Evolutionary conservation across 2,113 vertebrate species (phyloP).

Genomic region (Pteruthius melanotis): DNA sequence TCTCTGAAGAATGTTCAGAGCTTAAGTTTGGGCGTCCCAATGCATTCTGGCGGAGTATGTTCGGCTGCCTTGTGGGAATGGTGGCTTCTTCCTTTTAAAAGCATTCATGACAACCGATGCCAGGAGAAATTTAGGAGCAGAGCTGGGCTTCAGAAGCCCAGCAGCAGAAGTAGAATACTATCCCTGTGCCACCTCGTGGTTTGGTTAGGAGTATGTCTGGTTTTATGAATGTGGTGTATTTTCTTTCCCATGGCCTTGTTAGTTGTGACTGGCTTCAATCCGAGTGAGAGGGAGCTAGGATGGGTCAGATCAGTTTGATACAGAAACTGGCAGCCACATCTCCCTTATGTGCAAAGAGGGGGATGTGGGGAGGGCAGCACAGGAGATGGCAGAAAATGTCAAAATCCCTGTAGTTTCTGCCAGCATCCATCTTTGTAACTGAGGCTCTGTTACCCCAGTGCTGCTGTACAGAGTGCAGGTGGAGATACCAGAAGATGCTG

Average conservation of each 20-base stretch:
- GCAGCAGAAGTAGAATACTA: background rate
- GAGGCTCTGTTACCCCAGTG: background rate
- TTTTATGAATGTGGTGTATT: background rate
- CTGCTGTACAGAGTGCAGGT: background rate
- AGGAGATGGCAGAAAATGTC: background rate
- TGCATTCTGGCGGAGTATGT: background rate
- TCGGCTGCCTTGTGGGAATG: background rate
- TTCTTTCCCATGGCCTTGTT: background rate
- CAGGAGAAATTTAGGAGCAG: background rate
- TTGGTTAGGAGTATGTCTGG: background rate
- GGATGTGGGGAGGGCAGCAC: background rate
- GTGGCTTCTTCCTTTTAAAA: background rate
- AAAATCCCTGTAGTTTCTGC: background rate
- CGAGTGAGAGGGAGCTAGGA: background rate
- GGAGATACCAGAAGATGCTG: background rate
- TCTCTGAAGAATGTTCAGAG: background rate
- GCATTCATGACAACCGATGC: background rate
- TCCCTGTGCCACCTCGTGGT: background rate
- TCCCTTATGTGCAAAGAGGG: background rate
- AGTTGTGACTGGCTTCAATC: background rate
- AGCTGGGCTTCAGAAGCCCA: background rate
- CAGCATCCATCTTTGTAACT: rapidly evolving
- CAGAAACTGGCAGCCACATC: background rate
- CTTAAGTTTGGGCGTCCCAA: background rate
- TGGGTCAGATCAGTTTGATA: background rate